Conservation (phyloP, 2,797 vertebrate species). For the Fringilla coelebs region DNA sequence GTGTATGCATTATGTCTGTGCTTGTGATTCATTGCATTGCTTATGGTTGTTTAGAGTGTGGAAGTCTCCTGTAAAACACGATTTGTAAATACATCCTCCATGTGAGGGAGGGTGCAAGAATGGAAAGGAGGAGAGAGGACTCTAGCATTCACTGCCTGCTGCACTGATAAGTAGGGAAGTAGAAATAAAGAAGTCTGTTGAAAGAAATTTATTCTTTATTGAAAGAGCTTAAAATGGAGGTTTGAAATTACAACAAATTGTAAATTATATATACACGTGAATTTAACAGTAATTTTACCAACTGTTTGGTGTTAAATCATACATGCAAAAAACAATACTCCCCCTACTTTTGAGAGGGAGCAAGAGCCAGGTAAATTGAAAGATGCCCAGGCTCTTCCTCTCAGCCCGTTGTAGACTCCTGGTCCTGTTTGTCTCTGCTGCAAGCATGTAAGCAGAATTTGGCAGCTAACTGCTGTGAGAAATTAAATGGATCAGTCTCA, state of each 20-base stretch:
- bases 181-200: neutral
- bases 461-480: neutral
- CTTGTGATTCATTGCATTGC: slow-evolving; percentile 40
- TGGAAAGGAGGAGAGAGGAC: neutral
- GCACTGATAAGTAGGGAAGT: neutral
- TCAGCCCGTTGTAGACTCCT: neutral
- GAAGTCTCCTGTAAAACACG: neutral
- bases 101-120: neutral
- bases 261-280: neutral
- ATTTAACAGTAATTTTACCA: neutral
- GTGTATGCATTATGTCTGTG: neutral
- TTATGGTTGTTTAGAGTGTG: neutral
- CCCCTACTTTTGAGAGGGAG: neutral
- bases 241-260: neutral
- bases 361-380: neutral
- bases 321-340: neutral
- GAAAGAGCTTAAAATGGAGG: neutral
- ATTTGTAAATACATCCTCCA: slow-evolving; percentile 24
- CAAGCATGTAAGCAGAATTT: neutral
- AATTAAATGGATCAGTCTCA: neutral
- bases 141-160: neutral
- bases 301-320: neutral
- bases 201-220: neutral
- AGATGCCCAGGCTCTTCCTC: neutral
- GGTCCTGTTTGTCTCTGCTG: neutral